Evolutionary conservation across 30 jellyfish, hydroid and myxozoan genomes (phyloP).

Genomic region (Cassiopea xamachana): DNA sequence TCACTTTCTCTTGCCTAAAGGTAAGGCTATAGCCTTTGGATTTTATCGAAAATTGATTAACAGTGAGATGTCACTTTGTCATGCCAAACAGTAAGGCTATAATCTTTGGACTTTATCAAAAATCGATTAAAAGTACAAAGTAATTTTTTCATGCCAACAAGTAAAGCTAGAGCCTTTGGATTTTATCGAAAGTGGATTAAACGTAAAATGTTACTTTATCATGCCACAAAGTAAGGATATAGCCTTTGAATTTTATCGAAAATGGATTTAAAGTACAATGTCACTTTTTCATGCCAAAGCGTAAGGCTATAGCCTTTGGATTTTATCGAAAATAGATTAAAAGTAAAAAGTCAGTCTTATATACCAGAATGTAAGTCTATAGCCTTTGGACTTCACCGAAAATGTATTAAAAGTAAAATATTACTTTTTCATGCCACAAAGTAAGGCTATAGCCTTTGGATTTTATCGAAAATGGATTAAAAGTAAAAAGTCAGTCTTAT

Average conservation of each 20-base stretch:
- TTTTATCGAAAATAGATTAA: too few species aligned
- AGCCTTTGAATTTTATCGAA: background rate
- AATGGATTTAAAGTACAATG: too few species aligned
- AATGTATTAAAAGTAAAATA: background rate
- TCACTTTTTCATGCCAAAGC: background rate
- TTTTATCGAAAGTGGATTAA: background rate
- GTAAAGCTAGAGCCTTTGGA: background rate
- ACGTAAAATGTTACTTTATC: background rate
- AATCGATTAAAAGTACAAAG: too few species aligned
- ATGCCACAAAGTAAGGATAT: background rate
- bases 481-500: too few species aligned
- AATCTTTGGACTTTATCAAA: background rate
- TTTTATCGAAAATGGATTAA: too few species aligned
- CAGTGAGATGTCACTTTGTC: background rate
- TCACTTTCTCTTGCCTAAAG: too few species aligned
- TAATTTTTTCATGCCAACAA: background rate
- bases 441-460: too few species aligned
- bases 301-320: too few species aligned
- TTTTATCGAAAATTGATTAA: background rate
- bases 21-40: too few species aligned
- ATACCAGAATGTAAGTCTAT: background rate
- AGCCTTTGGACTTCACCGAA: too few species aligned
- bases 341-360: background rate
- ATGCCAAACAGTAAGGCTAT: constrained; percentile 10
- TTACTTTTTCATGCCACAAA: background rate